Conservation (phyloP, 92 coral and sea anemone species). For the Plumapathes pennacea region DNA sequence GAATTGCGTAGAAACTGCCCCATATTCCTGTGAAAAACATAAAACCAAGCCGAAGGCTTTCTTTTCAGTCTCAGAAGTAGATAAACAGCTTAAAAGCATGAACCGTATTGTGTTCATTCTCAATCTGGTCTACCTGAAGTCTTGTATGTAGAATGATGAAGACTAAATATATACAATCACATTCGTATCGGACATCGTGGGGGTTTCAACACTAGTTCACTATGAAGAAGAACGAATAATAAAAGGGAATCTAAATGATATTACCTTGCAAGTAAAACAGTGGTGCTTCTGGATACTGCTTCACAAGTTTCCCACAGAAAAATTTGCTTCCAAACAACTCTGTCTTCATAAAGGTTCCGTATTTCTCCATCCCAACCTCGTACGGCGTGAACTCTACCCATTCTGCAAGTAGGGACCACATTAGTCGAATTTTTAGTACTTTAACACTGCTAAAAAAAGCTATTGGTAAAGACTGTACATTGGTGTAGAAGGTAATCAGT, state of each 20-base stretch:
- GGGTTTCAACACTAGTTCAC: too few species aligned
- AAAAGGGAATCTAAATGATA: too few species aligned
- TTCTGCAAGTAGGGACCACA: slow-evolving; percentile 26
- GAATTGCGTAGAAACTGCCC: slow-evolving; percentile 85
- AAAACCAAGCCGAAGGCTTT: background rate
- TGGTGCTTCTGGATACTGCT: slow-evolving; percentile 67
- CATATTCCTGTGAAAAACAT: slow-evolving; percentile 56
- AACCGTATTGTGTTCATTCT: too few species aligned
- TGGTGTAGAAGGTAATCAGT: too few species aligned
- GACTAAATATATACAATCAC: too few species aligned
- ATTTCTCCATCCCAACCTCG: slow-evolving; percentile 83
- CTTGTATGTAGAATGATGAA: background rate
- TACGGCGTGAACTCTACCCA: slow-evolving; percentile 93
- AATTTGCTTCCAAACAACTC: slow-evolving; percentile 81
- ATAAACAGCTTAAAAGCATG: too few species aligned
- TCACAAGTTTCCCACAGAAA: slow-evolving; percentile 69
- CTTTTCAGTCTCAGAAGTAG: too few species aligned
- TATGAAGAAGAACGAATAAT: too few species aligned
- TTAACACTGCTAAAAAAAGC: too few species aligned
- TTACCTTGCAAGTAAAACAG: slow-evolving; percentile 83
- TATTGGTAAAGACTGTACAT: too few species aligned
- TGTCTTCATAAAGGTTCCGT: slow-evolving; percentile 82
- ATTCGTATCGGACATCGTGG: too few species aligned
- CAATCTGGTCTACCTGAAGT: too few species aligned
- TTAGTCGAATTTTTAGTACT: background rate